Conservation (phyloP, 2,113 vertebrate species). For the Deroptyus accipitrinus region DNA sequence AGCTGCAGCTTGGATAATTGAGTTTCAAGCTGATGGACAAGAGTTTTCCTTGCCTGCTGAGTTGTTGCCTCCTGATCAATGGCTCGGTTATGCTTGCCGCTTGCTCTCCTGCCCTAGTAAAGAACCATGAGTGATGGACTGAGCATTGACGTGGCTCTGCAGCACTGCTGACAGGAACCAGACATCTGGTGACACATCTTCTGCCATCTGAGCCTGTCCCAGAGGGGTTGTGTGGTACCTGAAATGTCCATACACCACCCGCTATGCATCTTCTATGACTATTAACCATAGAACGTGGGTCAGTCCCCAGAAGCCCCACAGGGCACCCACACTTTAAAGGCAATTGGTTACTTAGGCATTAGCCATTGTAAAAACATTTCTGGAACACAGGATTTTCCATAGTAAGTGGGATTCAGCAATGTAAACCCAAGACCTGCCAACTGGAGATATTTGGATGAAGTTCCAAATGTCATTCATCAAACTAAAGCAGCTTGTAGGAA, state of each 20-base stretch:
- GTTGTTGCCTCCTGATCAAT: background rate
- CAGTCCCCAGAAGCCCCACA: background rate
- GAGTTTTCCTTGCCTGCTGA: background rate
- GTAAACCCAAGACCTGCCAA: background rate
- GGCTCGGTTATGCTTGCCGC: rapidly evolving
- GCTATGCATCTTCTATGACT: rapidly evolving
- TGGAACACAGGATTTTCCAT: background rate
- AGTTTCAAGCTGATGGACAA: background rate
- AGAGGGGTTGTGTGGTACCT: background rate
- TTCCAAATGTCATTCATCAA: background rate
- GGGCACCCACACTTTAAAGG: background rate
- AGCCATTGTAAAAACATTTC: background rate
- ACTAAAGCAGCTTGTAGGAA: background rate
- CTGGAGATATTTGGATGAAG: background rate
- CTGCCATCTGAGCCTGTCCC: background rate
- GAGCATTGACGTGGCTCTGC: background rate
- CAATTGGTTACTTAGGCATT: background rate
- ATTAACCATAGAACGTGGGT: background rate
- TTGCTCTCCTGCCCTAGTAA: background rate
- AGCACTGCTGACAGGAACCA: background rate
- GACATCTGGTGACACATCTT: background rate
- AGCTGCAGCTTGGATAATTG: background rate
- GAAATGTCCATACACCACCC: background rate
- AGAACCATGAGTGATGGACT: rapidly evolving
- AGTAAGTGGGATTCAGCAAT: background rate